Conservation (phyloP, 2,113 vertebrate species). For the Emydocephalus ijimae region DNA sequence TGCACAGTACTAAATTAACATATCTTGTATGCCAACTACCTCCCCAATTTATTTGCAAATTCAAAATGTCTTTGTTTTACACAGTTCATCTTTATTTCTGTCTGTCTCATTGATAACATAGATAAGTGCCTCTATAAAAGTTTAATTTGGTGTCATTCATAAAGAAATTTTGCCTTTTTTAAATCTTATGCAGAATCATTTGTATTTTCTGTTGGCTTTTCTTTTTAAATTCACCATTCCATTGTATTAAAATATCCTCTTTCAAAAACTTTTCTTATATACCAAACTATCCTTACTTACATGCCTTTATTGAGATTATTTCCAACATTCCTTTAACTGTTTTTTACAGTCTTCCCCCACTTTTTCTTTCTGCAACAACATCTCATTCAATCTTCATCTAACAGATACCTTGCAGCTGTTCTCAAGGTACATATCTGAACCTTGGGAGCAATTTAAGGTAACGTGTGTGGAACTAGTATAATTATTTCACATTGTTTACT, state of each 20-base stretch:
- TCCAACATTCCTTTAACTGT: neutral
- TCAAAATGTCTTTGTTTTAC: neutral
- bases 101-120: neutral
- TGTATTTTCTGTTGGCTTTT: neutral
- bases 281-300: neutral
- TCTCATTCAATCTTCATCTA: neutral
- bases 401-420: neutral
- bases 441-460: constrained; percentile 15
- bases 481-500: neutral
- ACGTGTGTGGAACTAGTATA: constrained; percentile 10
- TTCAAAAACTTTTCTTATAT: neutral
- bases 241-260: neutral
- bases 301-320: neutral
- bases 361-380: neutral
- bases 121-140: neutral
- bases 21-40: neutral
- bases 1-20: neutral
- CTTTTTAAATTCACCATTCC: neutral
- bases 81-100: neutral
- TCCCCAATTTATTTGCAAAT: neutral
- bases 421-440: neutral
- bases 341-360: neutral
- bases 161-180: neutral
- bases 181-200: neutral
- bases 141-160: neutral